These are phyloP conservation scores for Thera britannica DNA, from an alignment of 2,888 invertebrate genomes.

Conservation along the genomic window DNA sequence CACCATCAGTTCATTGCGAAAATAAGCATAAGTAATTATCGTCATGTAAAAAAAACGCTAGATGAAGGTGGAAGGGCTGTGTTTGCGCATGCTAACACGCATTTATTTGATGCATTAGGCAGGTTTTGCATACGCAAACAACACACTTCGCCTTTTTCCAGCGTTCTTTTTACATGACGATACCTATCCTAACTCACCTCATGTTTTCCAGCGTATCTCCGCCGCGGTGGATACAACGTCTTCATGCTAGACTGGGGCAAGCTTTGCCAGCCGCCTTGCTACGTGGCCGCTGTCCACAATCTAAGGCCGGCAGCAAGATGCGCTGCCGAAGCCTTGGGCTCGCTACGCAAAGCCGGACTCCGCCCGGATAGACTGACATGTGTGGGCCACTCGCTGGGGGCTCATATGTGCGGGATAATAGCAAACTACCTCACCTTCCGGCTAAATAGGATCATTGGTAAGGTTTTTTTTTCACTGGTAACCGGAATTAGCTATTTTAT, in stretches of 20 bases:
- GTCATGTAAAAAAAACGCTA: too few relatives aligned
- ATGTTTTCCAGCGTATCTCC: slow-evolving; percentile 86
- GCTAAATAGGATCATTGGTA: slow-evolving; percentile 89
- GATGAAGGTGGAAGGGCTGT: too few relatives aligned
- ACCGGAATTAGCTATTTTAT: not conserved
- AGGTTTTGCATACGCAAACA: too few relatives aligned
- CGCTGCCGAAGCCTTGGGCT: slow-evolving; percentile 86
- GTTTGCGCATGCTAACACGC: too few relatives aligned
- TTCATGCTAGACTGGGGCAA: slow-evolving; percentile 92
- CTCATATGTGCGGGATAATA: slow-evolving; percentile 91
- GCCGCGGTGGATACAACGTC: slow-evolving; percentile 90
- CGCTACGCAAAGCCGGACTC: slow-evolving; percentile 87
- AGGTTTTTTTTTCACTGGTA: not conserved
- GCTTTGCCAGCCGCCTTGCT: slow-evolving; percentile 88
- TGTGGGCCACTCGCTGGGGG: slow-evolving; percentile 91
- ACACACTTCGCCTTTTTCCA: too few relatives aligned
- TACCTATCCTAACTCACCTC: not conserved
- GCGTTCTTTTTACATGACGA: too few relatives aligned
- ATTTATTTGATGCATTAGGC: too few relatives aligned
- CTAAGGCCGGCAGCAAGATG: slow-evolving; percentile 89
- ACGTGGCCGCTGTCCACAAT: slow-evolving; percentile 91
- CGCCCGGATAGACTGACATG: slow-evolving; percentile 88
- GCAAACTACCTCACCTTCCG: slow-evolving; percentile 89
- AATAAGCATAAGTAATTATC: too few relatives aligned
- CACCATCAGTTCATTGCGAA: too few relatives aligned